These are phyloP conservation scores for Myrmecobius fasciatus DNA, from an alignment of 2,113 vertebrate species.

Conservation along the genomic window DNA sequence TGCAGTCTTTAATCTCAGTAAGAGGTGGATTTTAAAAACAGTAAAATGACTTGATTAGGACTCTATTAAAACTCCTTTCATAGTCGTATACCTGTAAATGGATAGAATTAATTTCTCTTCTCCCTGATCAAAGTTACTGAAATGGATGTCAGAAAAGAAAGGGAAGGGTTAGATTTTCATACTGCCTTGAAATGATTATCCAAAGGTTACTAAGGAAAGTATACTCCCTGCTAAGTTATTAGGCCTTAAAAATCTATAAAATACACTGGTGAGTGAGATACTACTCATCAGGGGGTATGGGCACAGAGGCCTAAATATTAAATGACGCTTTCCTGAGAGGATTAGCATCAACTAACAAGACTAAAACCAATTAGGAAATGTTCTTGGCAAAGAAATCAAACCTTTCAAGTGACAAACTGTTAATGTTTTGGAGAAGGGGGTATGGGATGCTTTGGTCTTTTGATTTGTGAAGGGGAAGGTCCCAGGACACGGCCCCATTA, in stretches of 20 bases:
- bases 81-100: slow-evolving; percentile 65
- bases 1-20: slow-evolving; percentile 60
- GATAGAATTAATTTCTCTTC: slow-evolving; percentile 71
- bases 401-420: slow-evolving; percentile 44
- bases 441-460: slow-evolving; percentile 14
- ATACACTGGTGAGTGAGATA: not conserved
- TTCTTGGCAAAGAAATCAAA: slow-evolving; percentile 53
- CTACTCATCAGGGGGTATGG: not conserved
- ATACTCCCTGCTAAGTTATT: slow-evolving; percentile 44
- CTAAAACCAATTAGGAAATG: slow-evolving; percentile 29
- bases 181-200: slow-evolving; percentile 70
- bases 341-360: slow-evolving; percentile 49
- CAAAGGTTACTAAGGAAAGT: slow-evolving; percentile 67
- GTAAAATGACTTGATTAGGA: slow-evolving; percentile 60
- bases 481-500: slow-evolving; percentile 1
- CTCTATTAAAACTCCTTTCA: slow-evolving; percentile 57
- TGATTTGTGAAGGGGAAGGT: not conserved
- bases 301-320: not conserved
- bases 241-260: not conserved
- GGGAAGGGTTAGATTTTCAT: slow-evolving; percentile 69
- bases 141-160: slow-evolving; percentile 72
- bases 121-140: slow-evolving; percentile 72
- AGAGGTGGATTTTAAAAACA: slow-evolving; percentile 46
- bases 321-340: not conserved
- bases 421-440: not conserved